A percentile compares a stretch with the other conserved stretches of the same genome.
phyloP scores from a whole-genome alignment of 2,113 vertebrate species.

The Daubentonia madagascariensis region DNA sequence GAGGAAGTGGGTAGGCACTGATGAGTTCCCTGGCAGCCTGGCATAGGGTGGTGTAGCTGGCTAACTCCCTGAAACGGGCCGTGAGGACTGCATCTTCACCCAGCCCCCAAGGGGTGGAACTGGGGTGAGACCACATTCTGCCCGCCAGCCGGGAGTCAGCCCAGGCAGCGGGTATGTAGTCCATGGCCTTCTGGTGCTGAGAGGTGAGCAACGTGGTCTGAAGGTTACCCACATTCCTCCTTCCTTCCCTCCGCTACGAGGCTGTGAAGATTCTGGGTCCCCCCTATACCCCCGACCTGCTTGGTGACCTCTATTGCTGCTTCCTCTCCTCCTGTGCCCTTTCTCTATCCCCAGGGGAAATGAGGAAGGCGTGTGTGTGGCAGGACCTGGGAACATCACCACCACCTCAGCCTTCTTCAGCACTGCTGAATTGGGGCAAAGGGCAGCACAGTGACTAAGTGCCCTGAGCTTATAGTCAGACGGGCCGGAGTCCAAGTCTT shows the following conservation, averaged over 20 bases:
- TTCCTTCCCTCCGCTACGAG: background rate
- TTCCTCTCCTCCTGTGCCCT: background rate
- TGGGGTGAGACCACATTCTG: background rate
- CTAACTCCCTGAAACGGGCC: constrained; percentile 22
- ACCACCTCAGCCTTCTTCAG: background rate
- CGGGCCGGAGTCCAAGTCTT: background rate
- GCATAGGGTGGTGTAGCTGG: constrained; percentile 81
- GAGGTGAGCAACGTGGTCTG: background rate
- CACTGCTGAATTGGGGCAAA: background rate
- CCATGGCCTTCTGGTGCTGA: constrained; percentile 1
- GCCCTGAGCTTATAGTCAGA: background rate
- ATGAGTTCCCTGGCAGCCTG: constrained; percentile 82
- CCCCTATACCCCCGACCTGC: background rate
- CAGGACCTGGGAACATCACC: background rate
- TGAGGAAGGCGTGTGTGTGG: background rate
- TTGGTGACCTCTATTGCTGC: background rate
- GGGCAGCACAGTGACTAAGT: background rate
- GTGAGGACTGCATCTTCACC: background rate
- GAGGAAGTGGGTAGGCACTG: constrained; percentile 76
- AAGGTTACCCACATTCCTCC: background rate
- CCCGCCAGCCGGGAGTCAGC: background rate
- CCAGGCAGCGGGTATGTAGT: background rate
- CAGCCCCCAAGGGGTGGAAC: constrained; percentile 47
- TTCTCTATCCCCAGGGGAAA: background rate
- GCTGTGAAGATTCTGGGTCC: background rate